These are phyloP conservation scores for Lophius piscatorius DNA, from an alignment of 2,113 vertebrate genomes.

Conservation along the genomic window DNA sequence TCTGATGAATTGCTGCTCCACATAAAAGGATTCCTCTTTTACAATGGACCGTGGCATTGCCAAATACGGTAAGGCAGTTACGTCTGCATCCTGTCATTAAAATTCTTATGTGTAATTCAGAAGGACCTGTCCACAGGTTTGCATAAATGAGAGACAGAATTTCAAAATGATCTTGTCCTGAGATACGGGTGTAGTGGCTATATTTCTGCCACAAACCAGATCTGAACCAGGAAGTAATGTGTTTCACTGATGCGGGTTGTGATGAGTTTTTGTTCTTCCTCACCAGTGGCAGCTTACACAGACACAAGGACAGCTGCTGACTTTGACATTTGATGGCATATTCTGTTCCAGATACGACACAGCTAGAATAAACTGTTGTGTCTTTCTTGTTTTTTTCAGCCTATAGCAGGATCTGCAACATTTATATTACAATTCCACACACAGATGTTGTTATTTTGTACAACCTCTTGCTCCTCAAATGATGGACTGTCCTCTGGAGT, in stretches of 20 bases:
- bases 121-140: slow-evolving; percentile 46
- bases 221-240: slow-evolving; percentile 21
- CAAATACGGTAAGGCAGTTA: slow-evolving; percentile 62
- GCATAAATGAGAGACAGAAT: slow-evolving; percentile 9
- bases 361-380: slow-evolving; percentile 12
- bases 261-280: slow-evolving; percentile 15
- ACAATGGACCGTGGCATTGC: slow-evolving; percentile 61
- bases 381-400: slow-evolving; percentile 18
- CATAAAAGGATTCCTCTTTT: slow-evolving; percentile 70
- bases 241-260: slow-evolving; percentile 14
- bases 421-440: slow-evolving; percentile 5
- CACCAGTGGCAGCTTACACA: not conserved
- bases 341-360: slow-evolving; percentile 21
- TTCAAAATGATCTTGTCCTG: slow-evolving; percentile 29
- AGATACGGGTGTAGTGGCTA: slow-evolving; percentile 2
- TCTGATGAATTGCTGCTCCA: slow-evolving; percentile 66
- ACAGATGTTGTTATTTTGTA: slow-evolving; percentile 3
- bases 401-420: slow-evolving; percentile 5
- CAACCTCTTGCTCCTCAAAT: not conserved
- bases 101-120: slow-evolving; percentile 64
- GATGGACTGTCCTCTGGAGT: slow-evolving; percentile 3
- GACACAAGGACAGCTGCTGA: slow-evolving; percentile 25
- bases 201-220: slow-evolving; percentile 8
- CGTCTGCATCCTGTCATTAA: slow-evolving; percentile 56
- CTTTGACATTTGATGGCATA: slow-evolving; percentile 23